Conservation (phyloP, 2,113 vertebrate species). For the Trematocara zebra region DNA sequence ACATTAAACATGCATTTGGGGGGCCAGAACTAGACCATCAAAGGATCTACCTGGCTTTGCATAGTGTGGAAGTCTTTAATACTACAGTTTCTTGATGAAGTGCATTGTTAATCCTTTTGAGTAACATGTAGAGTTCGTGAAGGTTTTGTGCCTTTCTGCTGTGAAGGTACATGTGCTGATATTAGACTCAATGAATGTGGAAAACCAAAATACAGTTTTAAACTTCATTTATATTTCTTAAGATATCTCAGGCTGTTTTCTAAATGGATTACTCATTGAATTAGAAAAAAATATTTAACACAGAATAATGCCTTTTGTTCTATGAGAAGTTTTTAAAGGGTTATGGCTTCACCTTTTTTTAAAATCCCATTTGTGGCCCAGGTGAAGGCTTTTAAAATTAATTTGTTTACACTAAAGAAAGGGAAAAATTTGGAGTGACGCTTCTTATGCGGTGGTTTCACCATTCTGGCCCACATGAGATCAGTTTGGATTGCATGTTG, state of each 20-base stretch:
- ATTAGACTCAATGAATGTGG: fast-evolving
- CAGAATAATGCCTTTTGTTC: neutral
- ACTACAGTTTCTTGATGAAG: neutral
- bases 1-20: neutral
- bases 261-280: neutral
- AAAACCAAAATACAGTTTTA: neutral
- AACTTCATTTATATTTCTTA: neutral
- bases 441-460: neutral
- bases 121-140: neutral
- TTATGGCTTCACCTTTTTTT: neutral
- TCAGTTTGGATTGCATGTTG: neutral
- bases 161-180: neutral
- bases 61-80: neutral
- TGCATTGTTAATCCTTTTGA: neutral
- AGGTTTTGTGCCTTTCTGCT: neutral
- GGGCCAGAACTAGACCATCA: neutral
- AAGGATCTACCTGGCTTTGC: neutral
- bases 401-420: neutral
- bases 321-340: neutral
- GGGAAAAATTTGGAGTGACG: neutral
- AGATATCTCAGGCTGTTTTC: neutral
- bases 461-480: neutral
- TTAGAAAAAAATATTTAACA: neutral
- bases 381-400: neutral
- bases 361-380: neutral